Conservation (phyloP, 2,113 vertebrate genomes). For the Fulmarus glacialis region DNA sequence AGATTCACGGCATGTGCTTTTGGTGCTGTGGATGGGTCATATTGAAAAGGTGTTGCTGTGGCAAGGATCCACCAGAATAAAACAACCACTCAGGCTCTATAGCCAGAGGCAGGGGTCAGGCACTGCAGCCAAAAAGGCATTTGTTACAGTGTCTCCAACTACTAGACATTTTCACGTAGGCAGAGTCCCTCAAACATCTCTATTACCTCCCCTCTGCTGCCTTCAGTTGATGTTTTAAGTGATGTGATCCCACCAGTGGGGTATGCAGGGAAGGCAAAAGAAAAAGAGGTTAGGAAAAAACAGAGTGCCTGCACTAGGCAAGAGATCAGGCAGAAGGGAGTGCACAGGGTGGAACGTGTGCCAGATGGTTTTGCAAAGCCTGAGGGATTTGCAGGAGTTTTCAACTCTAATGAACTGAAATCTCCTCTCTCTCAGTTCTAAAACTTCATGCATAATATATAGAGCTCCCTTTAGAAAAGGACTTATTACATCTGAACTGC, state of each 20-base stretch:
- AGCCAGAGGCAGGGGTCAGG: not conserved
- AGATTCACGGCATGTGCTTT: not conserved
- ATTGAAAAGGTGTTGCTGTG: not conserved
- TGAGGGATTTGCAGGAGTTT: constrained; percentile 61
- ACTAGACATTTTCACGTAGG: not conserved
- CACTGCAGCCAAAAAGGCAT: not conserved
- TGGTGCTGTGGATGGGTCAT: not conserved
- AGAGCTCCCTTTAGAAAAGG: constrained; percentile 42
- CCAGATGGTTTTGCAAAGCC: constrained; percentile 63
- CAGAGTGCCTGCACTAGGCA: not conserved
- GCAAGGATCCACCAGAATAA: not conserved
- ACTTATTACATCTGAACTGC: constrained; percentile 43
- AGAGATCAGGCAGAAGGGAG: not conserved
- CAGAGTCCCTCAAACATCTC: not conserved
- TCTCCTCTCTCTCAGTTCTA: constrained; percentile 44
- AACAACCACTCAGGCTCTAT: fast-evolving
- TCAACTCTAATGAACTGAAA: constrained; percentile 68
- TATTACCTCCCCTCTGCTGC: not conserved
- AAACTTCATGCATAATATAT: constrained; percentile 67
- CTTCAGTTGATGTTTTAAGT: not conserved
- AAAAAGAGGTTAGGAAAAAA: not conserved
- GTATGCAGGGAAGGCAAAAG: not conserved
- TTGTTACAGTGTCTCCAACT: not conserved
- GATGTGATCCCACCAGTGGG: not conserved
- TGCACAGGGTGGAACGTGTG: not conserved